Conservation (phyloP, 1,140 invertebrate species). For the Pseudomyrmex sp. region DNA sequence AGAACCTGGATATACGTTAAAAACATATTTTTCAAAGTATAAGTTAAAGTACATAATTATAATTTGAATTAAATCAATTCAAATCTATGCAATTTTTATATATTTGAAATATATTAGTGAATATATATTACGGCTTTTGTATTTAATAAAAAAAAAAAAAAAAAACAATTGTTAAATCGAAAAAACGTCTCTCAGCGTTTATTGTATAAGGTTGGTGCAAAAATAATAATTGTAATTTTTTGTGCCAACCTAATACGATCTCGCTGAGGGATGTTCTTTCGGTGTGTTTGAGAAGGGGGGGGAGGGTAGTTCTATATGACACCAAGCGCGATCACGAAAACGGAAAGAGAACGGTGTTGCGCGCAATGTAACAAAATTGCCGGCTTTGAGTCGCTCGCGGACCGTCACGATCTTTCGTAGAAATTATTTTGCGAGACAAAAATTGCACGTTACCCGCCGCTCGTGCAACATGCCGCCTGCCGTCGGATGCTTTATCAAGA, state of each 20-base stretch:
- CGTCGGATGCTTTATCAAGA: constrained; percentile 53
- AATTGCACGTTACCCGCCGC: constrained; percentile 44
- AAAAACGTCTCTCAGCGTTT: no score
- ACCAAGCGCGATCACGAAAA: constrained; percentile 9
- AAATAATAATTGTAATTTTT: no score
- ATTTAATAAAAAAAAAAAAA: no score
- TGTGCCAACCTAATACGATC: neutral
- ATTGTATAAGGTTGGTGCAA: no score
- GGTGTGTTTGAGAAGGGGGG: neutral
- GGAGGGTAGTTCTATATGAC: neutral
- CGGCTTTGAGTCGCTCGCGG: constrained; percentile 14
- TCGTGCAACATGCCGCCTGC: constrained; percentile 26
- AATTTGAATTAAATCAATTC: no score
- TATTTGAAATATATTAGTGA: no score
- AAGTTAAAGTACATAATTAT: no score
- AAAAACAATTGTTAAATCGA: no score
- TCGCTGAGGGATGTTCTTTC: neutral
- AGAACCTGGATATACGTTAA: no score
- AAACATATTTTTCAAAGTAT: no score
- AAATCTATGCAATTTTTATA: no score
- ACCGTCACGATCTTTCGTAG: constrained; percentile 50
- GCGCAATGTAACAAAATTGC: constrained; percentile 38
- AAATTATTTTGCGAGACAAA: constrained; percentile 42
- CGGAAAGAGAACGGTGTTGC: constrained; percentile 34
- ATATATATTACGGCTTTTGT: no score